These are phyloP conservation scores for Halcyon leucocephala DNA, from an alignment of 2,797 vertebrate genomes.

Conservation along the genomic window DNA sequence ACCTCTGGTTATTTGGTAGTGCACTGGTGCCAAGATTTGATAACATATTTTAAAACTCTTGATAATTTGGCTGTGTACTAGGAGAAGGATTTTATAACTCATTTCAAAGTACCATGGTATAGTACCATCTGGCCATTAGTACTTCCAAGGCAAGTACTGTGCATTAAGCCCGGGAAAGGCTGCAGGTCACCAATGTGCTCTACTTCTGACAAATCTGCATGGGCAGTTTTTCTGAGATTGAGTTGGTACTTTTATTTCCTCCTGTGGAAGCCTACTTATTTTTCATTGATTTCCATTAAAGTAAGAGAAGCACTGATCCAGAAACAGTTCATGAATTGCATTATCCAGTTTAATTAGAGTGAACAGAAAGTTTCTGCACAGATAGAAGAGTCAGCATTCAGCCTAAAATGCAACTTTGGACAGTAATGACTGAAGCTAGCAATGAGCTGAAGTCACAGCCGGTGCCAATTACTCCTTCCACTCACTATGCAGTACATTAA, in stretches of 20 bases:
- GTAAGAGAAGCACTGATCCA: slow-evolving; percentile 69
- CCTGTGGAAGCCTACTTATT: slow-evolving; percentile 55
- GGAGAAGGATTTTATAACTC: neutral
- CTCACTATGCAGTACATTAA: neutral
- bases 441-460: slow-evolving; percentile 16
- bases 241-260: slow-evolving; percentile 68
- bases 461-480: slow-evolving; percentile 3
- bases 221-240: slow-evolving; percentile 63
- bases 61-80: neutral
- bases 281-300: slow-evolving; percentile 77
- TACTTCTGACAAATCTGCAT: slow-evolving; percentile 34
- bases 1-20: neutral
- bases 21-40: neutral
- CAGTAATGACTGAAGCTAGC: neutral
- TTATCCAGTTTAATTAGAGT: slow-evolving; percentile 79
- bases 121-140: neutral
- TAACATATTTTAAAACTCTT: neutral
- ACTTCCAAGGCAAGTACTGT: neutral
- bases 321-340: slow-evolving; percentile 74
- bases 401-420: slow-evolving; percentile 46
- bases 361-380: slow-evolving; percentile 67
- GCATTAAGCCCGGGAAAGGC: neutral
- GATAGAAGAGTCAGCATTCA: slow-evolving; percentile 56
- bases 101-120: neutral
- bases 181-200: neutral